Evolutionary conservation across 2,888 invertebrate species (phyloP).

Genomic region (Leptopterna dolabrata): DNA sequence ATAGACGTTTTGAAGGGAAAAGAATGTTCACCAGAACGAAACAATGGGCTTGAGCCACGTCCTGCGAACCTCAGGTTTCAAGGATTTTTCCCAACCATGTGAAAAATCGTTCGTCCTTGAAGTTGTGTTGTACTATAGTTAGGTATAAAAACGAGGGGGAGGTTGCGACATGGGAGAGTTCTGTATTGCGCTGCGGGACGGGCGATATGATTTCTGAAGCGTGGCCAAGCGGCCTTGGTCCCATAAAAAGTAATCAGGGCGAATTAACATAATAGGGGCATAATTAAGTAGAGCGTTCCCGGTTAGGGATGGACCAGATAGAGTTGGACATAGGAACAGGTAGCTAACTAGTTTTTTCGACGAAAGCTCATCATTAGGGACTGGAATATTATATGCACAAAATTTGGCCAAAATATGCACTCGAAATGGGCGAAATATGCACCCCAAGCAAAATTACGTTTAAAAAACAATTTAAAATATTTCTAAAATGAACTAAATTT

Average conservation of each 20-base stretch:
- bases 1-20: background rate
- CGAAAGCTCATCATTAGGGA: no score
- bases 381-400: no score
- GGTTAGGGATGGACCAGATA: background rate
- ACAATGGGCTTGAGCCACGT: background rate
- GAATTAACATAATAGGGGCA: conserved; percentile 14
- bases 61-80: background rate
- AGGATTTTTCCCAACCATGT: conserved; percentile 39
- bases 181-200: background rate
- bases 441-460: no score
- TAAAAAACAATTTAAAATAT: no score
- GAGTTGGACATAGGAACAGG: no score
- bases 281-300: background rate
- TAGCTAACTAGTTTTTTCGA: no score
- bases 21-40: background rate
- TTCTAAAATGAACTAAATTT: no score
- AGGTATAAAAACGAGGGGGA: background rate
- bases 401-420: no score
- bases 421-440: no score
- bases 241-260: background rate
- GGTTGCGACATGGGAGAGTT: conserved; percentile 27
- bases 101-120: background rate
- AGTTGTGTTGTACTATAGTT: background rate
- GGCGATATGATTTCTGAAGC: conserved; percentile 33
- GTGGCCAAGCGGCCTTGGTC: background rate